Evolutionary conservation across 2,113 vertebrate species (phyloP).

Genomic region (Centropus unirufus): DNA sequence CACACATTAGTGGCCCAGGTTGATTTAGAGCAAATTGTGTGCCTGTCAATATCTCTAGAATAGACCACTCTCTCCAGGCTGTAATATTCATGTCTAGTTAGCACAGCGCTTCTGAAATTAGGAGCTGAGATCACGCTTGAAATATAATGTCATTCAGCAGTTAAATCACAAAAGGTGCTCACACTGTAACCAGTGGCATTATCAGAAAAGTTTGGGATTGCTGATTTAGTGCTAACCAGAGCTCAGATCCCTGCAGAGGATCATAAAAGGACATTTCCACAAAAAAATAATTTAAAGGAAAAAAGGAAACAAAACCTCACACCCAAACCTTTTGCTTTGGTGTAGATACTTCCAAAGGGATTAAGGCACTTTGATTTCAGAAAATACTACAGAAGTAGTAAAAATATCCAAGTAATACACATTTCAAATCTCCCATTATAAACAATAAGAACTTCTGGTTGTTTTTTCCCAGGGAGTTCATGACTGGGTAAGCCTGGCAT

Average conservation of each 20-base stretch:
- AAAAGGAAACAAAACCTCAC: not conserved
- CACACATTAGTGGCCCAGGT: not conserved
- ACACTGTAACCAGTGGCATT: not conserved
- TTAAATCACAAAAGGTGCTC: not conserved
- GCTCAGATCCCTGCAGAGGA: not conserved
- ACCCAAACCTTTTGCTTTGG: not conserved
- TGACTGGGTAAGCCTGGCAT: not conserved
- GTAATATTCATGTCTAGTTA: conserved; percentile 31
- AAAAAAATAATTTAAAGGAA: not conserved
- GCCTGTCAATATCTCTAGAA: conserved; percentile 12
- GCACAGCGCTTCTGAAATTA: not conserved
- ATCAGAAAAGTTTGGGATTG: not conserved
- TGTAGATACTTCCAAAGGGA: not conserved
- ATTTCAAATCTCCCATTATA: not conserved
- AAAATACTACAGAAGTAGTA: not conserved
- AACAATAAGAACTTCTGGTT: accelerated
- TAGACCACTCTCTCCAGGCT: not conserved
- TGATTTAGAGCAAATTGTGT: conserved; percentile 34
- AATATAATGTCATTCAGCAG: not conserved
- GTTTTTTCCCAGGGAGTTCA: not conserved
- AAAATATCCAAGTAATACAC: not conserved
- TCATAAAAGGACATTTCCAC: not conserved
- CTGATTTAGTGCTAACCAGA: not conserved
- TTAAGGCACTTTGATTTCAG: not conserved
- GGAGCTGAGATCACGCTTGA: conserved; percentile 10